Conservation (phyloP, 2,888 invertebrate species). For the Cenopis cana region DNA sequence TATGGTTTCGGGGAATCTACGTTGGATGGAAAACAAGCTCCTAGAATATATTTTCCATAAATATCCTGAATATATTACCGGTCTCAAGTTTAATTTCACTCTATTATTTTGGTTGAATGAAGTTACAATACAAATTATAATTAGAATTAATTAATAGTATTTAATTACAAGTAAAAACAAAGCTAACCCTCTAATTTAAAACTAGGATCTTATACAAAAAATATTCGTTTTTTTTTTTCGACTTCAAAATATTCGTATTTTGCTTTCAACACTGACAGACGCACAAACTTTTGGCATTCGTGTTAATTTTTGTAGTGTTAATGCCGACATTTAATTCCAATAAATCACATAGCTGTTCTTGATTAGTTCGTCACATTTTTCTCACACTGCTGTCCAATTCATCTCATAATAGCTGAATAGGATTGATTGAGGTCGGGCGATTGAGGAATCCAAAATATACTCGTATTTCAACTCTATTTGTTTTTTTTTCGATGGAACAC, state of each 20-base stretch:
- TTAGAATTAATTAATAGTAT: no score
- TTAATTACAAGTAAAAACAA: neutral
- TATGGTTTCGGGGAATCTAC: no score
- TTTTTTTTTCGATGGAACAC: neutral
- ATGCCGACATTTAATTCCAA: conserved; percentile 2
- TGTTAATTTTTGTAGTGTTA: conserved; percentile 9
- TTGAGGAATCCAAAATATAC: no score
- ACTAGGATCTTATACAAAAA: neutral
- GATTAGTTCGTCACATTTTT: neutral
- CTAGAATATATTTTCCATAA: no score
- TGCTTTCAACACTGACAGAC: conserved; percentile 4
- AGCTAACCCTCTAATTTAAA: conserved; percentile 3
- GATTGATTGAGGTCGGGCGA: conserved; percentile 5
- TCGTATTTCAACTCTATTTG: neutral
- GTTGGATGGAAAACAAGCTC: no score
- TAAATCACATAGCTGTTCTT: neutral
- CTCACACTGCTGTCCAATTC: conserved; percentile 8
- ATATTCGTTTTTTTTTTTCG: conserved; percentile 14
- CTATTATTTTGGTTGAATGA: no score
- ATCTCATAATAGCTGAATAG: conserved; percentile 10
- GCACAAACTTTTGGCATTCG: conserved; percentile 12
- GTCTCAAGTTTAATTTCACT: no score
- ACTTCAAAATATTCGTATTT: conserved; percentile 19
- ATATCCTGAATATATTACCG: no score
- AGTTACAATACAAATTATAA: no score